Base-by-base conservation (phyloP, 2,888 invertebrate species). In the Salticus scenicus region DNA sequence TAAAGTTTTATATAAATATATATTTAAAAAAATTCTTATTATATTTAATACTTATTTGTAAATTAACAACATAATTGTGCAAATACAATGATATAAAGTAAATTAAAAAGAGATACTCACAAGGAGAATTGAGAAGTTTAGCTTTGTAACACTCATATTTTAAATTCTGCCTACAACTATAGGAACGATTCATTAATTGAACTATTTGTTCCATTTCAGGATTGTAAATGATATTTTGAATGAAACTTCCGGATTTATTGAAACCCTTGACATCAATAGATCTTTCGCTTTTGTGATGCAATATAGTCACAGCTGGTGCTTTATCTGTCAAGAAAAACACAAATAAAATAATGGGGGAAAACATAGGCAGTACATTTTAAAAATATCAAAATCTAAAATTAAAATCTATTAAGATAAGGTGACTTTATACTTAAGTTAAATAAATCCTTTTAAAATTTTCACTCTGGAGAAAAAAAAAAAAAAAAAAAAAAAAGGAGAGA, bases 211-310 rank as follows among this genome's bases (percentile, higher is more conserved):
- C 94, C 83, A 91, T 93, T 89, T 94, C 93, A 0, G 98, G 98
- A 90, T 96, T 96, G 92, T 99, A 99, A 87, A 93, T 93, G 83
- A 99, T 95, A 89, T 96, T 95, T 91, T 97, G 97, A 72, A 94
- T 93, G 92, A 97, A 98, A 89, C 95, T 95, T 77, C 98, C 98
- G 0, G 98, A 95, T 90, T 96, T 96, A 91, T 96, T 95, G 92
- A 95, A 97, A 0, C 98, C 98, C 92, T 98, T 97, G 24, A 99
- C 97, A 0, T 94, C 93, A 0, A 95, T 95, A 24, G 94, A 93
- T 70, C 94, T 93, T 90, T 95, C 95, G 87, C 95, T 94, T 85
- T 94, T 93, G 91, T 98, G 98, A 82, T 94, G 93, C 31, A 98
- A 92, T 1, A 95, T 93, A 0, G 97, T 97, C 27, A 95, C 92